These are phyloP conservation scores for Drosophila birchii DNA, from an alignment of 2,888 invertebrate species.

Conservation along the genomic window DNA sequence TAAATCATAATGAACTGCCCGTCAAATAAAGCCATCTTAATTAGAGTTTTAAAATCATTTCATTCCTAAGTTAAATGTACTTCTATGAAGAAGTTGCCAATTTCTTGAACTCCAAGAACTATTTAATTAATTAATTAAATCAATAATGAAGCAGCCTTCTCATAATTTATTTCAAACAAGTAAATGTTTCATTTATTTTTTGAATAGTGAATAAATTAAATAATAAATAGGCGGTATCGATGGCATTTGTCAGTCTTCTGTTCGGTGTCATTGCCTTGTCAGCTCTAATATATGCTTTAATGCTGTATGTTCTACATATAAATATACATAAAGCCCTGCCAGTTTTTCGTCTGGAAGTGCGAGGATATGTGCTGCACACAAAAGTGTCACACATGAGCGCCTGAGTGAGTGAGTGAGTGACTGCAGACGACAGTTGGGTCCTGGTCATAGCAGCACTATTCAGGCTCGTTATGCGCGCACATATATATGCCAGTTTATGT, in stretches of 20 bases:
- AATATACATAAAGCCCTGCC: background rate
- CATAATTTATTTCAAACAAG: too few species aligned
- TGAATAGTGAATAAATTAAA: too few species aligned
- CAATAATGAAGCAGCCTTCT: background rate
- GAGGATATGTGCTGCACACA: slow-evolving; percentile 60
- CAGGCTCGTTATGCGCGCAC: slow-evolving; percentile 44
- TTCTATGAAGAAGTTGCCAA: too few species aligned
- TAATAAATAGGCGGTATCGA: background rate
- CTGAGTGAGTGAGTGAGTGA: slow-evolving; percentile 16
- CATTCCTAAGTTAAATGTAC: too few species aligned
- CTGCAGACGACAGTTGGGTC: slow-evolving; percentile 53
- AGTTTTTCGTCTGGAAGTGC: slow-evolving; percentile 30
- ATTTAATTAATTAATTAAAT: background rate
- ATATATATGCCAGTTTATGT: slow-evolving; percentile 57
- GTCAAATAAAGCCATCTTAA: too few species aligned
- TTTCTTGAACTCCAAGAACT: too few species aligned
- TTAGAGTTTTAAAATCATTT: too few species aligned
- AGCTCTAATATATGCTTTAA: slow-evolving; percentile 3
- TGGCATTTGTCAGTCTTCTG: background rate
- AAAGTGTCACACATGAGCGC: slow-evolving; percentile 71
- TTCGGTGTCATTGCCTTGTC: slow-evolving; percentile 6
- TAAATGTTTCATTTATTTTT: background rate
- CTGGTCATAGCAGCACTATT: slow-evolving; percentile 32
- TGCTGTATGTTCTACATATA: background rate
- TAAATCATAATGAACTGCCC: too few species aligned